These are phyloP conservation scores for Drosophila formosana DNA, from an alignment of 2,888 invertebrate genomes.

Conservation along the genomic window DNA sequence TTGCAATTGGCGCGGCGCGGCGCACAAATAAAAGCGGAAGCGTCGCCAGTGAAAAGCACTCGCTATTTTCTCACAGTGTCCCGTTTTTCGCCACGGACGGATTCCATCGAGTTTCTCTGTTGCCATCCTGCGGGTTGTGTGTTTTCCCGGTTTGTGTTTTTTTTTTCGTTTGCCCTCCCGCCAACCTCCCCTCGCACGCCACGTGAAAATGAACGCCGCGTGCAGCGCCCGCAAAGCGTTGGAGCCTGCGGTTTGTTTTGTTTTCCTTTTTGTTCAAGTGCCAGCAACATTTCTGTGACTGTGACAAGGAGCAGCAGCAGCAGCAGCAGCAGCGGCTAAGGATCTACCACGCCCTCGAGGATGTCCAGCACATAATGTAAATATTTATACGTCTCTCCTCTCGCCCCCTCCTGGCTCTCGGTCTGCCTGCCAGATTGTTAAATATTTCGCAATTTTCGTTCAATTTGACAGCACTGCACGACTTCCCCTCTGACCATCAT, in stretches of 20 bases:
- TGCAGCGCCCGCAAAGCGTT: slow-evolving; percentile 21
- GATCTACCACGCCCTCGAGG: slow-evolving; percentile 37
- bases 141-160: background rate
- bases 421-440: background rate
- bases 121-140: background rate
- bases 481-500: too few relatives aligned
- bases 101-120: slow-evolving; percentile 1
- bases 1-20: slow-evolving; percentile 73
- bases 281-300: slow-evolving; percentile 40
- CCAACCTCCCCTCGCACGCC: background rate
- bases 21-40: slow-evolving; percentile 75
- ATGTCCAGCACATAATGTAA: slow-evolving; percentile 57
- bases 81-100: background rate
- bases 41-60: slow-evolving; percentile 51
- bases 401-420: too few relatives aligned
- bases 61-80: slow-evolving; percentile 30
- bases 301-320: slow-evolving; percentile 10
- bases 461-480: too few relatives aligned
- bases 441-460: background rate
- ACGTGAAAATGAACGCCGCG: slow-evolving; percentile 35
- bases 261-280: slow-evolving; percentile 46
- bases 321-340: slow-evolving; percentile 12
- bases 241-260: slow-evolving; percentile 23
- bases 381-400: background rate
- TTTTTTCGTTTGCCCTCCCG: background rate